Conservation (phyloP, 2,888 invertebrate species). For the Dryadula phaetusa region DNA sequence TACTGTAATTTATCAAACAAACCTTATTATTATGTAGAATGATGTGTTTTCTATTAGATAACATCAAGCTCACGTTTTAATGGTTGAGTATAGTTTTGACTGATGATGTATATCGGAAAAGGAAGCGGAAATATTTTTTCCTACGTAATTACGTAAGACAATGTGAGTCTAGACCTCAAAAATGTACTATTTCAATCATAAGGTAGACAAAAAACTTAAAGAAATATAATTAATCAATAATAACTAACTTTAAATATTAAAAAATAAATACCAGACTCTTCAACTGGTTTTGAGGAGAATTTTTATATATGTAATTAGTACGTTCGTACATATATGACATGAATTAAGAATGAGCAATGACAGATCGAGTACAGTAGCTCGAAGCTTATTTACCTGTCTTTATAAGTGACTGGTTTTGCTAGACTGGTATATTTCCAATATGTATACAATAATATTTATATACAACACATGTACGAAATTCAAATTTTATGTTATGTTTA, state of each 20-base stretch:
- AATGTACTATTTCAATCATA: too few relatives aligned
- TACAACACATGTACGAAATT: not conserved
- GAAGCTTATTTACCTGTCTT: not conserved
- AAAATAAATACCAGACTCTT: not conserved
- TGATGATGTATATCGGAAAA: too few relatives aligned
- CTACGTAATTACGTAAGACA: too few relatives aligned
- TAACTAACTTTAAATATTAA: not conserved
- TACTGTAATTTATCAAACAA: not conserved
- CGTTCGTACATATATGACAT: not conserved
- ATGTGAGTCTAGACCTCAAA: too few relatives aligned
- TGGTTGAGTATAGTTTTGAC: too few relatives aligned
- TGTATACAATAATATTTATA: not conserved
- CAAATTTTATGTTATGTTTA: not conserved
- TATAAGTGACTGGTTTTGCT: conserved; percentile 1
- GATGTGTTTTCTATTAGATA: not conserved
- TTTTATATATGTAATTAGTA: not conserved
- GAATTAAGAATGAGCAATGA: not conserved
- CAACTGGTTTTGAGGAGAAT: not conserved
- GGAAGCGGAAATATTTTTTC: too few relatives aligned
- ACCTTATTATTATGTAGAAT: not conserved
- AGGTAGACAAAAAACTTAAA: too few relatives aligned
- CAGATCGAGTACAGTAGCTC: conserved; percentile 18
- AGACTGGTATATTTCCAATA: not conserved
- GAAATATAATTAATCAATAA: not conserved
- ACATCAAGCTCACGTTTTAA: too few relatives aligned